Conservation (phyloP, 2,113 vertebrate genomes). For the Ammospiza caudacuta region DNA sequence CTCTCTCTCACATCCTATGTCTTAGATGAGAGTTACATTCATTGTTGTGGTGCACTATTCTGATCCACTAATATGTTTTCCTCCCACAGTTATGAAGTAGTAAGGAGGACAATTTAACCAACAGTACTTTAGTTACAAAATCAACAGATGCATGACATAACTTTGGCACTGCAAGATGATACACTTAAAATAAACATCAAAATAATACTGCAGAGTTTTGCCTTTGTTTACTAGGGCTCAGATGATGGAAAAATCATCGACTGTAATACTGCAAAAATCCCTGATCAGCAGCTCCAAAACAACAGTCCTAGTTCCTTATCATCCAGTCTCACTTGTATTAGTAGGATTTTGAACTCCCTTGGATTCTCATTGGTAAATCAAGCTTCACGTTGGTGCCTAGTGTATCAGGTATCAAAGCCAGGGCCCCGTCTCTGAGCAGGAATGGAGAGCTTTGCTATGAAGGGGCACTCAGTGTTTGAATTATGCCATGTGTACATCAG, state of each 20-base stretch:
- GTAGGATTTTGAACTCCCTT: background rate
- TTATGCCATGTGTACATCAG: background rate
- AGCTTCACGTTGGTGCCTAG: background rate
- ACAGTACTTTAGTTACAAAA: background rate
- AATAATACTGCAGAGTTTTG: background rate
- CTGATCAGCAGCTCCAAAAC: background rate
- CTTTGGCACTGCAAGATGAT: background rate
- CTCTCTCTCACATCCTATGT: background rate
- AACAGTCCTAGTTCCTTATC: background rate
- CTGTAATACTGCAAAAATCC: background rate
- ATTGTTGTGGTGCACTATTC: background rate
- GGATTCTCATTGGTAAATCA: background rate
- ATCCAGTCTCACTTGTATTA: background rate
- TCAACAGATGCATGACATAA: background rate
- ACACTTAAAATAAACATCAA: background rate
- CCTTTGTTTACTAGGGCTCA: background rate
- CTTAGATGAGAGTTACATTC: background rate
- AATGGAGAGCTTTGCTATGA: background rate
- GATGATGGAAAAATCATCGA: background rate
- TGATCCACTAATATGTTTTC: background rate
- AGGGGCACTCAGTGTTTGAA: background rate
- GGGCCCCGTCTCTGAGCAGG: rapidly evolving
- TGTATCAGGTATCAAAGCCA: background rate
- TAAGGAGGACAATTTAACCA: background rate
- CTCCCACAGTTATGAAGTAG: background rate